Percentiles rank a stretch among this genome's conserved stretches.
Conservation (phyloP, 2,888 invertebrate genomes). For the Drosophila merina region DNA sequence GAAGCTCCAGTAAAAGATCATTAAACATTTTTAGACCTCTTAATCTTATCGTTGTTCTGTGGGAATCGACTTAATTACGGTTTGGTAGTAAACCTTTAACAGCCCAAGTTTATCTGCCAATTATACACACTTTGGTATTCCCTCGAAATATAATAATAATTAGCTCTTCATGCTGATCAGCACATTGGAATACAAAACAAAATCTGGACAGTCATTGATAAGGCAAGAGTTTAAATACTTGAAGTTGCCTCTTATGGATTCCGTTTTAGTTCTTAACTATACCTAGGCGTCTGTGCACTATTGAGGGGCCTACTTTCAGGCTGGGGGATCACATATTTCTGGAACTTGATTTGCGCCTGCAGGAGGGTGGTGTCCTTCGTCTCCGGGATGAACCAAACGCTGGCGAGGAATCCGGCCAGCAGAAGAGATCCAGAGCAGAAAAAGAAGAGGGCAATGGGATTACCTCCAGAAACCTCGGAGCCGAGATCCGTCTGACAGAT, state of each 20-base stretch:
- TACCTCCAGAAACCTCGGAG: constrained; percentile 2
- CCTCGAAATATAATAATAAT: constrained; percentile 9
- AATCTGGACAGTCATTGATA: constrained; percentile 32
- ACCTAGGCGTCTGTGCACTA: constrained; percentile 16
- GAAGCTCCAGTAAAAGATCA: constrained; percentile 11
- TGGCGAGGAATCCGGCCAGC: constrained; percentile 56
- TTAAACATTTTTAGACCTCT: constrained; percentile 15
- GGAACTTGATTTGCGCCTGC: constrained; percentile 72
- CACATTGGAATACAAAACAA: constrained; percentile 8
- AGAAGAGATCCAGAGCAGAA: constrained; percentile 62
- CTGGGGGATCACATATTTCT: constrained; percentile 29
- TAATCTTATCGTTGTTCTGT: constrained; percentile 26
- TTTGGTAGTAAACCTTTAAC: constrained; percentile 14
- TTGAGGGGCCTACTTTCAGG: constrained; percentile 32
- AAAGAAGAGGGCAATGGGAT: constrained; percentile 50
- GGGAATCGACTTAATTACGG: constrained; percentile 25
- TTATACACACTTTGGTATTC: constrained; percentile 12
- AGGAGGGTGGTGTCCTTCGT: constrained; percentile 73
- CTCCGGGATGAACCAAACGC: constrained; percentile 75
- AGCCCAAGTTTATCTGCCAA: not conserved
- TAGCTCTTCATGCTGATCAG: constrained; percentile 38
- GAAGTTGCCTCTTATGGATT: constrained; percentile 1
- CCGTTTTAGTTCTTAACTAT: constrained; percentile 22
- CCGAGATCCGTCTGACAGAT: constrained; percentile 44
- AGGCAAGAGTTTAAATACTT: constrained; percentile 8